Evolutionary conservation across 2,113 vertebrate species (phyloP).

Genomic region (Nothocercus nigrocapillus): DNA sequence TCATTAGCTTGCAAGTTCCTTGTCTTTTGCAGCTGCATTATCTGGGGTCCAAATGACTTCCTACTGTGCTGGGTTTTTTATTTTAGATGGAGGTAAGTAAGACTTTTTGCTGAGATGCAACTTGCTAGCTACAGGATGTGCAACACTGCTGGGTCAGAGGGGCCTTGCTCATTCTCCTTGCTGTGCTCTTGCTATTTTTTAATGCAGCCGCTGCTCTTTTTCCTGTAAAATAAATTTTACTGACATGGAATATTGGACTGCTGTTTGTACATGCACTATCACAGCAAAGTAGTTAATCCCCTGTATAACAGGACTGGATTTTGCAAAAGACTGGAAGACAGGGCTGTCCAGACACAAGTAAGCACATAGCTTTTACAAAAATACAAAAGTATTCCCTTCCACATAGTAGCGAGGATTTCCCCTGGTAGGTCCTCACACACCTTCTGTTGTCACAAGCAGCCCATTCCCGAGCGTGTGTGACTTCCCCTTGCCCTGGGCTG

Average conservation of each 20-base stretch:
- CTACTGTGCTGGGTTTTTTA: background rate
- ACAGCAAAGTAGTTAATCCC: background rate
- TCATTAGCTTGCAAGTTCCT: background rate
- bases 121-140: background rate
- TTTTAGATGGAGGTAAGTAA: background rate
- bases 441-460: background rate
- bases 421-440: background rate
- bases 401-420: background rate
- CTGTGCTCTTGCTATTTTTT: background rate
- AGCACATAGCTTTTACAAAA: background rate
- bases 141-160: background rate
- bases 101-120: background rate
- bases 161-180: background rate
- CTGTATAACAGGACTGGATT: background rate
- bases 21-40: background rate
- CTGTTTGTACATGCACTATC: background rate
- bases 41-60: fast-evolving
- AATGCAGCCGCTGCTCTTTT: background rate
- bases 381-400: background rate
- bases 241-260: background rate
- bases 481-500: background rate
- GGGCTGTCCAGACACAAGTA: background rate
- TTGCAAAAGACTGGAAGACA: background rate
- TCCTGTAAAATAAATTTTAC: background rate
- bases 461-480: background rate